Evolutionary conservation across 2,797 vertebrate species (phyloP).

Genomic region (Zalophus californianus): DNA sequence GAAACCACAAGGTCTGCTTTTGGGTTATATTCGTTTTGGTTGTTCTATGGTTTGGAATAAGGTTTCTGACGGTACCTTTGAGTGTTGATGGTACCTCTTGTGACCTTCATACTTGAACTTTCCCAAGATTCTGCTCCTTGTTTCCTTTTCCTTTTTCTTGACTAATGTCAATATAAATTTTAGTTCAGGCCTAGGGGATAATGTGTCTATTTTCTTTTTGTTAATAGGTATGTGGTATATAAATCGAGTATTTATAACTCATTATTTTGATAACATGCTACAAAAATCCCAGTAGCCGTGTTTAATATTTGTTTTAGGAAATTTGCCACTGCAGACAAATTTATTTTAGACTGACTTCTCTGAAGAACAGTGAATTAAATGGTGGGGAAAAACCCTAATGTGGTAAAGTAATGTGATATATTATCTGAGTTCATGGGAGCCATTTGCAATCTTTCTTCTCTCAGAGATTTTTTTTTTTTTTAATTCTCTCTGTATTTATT

Average conservation of each 20-base stretch:
- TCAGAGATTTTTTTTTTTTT: not conserved
- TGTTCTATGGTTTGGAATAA: not conserved
- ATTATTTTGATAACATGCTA: conserved; percentile 68
- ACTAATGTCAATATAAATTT: conserved; percentile 73
- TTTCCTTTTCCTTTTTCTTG: conserved; percentile 55
- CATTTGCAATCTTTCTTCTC: not conserved
- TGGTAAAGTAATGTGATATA: conserved; percentile 51
- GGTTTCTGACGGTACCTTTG: not conserved
- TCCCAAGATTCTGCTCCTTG: conserved; percentile 10
- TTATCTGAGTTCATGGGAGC: conserved; percentile 59
- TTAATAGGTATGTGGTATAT: conserved; percentile 73
- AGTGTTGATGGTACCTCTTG: not conserved
- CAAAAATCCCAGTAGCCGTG: conserved; percentile 75
- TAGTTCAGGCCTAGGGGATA: conserved; percentile 28
- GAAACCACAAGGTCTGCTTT: not conserved
- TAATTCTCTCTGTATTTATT: not conserved
- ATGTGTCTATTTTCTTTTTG: conserved; percentile 65
- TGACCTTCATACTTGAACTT: conserved; percentile 43
- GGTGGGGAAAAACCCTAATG: not conserved
- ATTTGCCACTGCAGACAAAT: conserved; percentile 67
- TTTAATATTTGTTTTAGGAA: conserved; percentile 83
- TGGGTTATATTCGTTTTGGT: not conserved
- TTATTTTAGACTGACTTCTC: conserved; percentile 76
- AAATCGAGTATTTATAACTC: conserved; percentile 76
- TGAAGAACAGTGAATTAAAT: conserved; percentile 75